phyloP scores from a whole-genome alignment of 1,140 invertebrate species.

The Bombus impatiens region DNA sequence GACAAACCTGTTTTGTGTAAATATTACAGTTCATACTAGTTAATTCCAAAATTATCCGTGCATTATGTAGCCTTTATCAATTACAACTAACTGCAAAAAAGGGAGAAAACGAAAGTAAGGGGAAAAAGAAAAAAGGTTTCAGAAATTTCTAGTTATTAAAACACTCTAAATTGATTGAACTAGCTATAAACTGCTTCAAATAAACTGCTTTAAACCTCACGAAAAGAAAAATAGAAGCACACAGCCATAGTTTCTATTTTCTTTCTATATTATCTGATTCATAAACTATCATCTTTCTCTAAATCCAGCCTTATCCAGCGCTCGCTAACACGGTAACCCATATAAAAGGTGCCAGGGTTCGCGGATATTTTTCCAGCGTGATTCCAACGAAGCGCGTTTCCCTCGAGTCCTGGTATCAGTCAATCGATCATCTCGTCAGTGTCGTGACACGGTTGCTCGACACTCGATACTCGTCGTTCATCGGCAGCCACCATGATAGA shows the following conservation, averaged over 20 bases:
- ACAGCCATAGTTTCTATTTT: not conserved
- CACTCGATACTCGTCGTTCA: conserved; percentile 56
- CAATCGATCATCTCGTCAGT: conserved; percentile 53
- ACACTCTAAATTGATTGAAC: too few species aligned
- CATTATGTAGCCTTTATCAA: not conserved
- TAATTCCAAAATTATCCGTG: not conserved
- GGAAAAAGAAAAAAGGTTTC: too few species aligned
- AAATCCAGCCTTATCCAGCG: not conserved
- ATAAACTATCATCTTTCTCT: not conserved
- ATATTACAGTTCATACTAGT: not conserved
- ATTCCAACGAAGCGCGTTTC: not conserved
- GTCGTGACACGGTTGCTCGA: conserved; percentile 46
- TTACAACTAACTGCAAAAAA: not conserved
- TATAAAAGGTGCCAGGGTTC: not conserved
- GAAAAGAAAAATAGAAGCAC: not conserved
- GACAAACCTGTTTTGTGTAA: not conserved
- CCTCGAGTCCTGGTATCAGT: conserved; percentile 6
- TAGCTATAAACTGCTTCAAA: too few species aligned
- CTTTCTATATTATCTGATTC: not conserved
- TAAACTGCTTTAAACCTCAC: too few species aligned
- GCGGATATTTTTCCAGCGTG: not conserved
- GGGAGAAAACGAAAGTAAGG: not conserved
- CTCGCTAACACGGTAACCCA: conserved; percentile 25
- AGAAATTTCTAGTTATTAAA: too few species aligned
- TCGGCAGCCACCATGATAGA: conserved; percentile 48